phyloP scores from a whole-genome alignment of 2,797 vertebrate species.

The Macropodus opercularis region DNA sequence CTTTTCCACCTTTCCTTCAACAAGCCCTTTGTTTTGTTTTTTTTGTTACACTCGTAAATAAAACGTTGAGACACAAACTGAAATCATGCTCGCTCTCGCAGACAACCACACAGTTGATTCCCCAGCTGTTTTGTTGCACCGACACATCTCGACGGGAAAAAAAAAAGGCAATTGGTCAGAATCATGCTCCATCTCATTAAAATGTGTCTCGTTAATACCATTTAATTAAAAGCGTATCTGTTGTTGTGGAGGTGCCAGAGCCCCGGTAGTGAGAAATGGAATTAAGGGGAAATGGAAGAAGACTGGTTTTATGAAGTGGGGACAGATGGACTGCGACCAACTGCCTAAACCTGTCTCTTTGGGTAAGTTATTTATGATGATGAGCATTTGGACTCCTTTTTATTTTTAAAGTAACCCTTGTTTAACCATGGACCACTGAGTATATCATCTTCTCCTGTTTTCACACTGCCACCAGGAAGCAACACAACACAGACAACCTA shows the following conservation, averaged over 20 bases:
- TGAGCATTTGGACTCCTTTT: slow-evolving; percentile 27
- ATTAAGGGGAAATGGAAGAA: slow-evolving; percentile 10
- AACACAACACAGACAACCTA: too few species aligned
- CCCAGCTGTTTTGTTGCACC: slow-evolving; percentile 19
- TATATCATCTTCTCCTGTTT: neutral
- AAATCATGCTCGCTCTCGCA: slow-evolving; percentile 1
- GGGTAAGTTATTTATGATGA: slow-evolving; percentile 33
- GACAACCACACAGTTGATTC: neutral
- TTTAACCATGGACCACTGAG: slow-evolving; percentile 23
- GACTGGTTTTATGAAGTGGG: slow-evolving; percentile 33
- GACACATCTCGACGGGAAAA: slow-evolving; percentile 28
- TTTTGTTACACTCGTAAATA: neutral
- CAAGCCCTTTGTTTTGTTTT: slow-evolving; percentile 10
- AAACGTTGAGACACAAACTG: neutral
- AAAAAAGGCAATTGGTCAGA: slow-evolving; percentile 40
- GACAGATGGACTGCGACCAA: slow-evolving; percentile 6
- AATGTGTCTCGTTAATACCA: slow-evolving; percentile 58
- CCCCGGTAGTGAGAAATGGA: slow-evolving; percentile 16
- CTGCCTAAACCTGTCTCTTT: slow-evolving; percentile 31
- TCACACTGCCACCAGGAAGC: slow-evolving; percentile 23
- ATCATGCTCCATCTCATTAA: slow-evolving; percentile 43
- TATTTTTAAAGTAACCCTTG: slow-evolving; percentile 23
- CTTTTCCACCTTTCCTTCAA: neutral
- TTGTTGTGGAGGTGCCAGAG: slow-evolving; percentile 42
- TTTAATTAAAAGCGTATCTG: slow-evolving; percentile 71